Percentiles rank a stretch among this genome's conserved stretches.
Conservation (phyloP, 1,140 invertebrate species). For the Archegozetes longisetosus region DNA sequence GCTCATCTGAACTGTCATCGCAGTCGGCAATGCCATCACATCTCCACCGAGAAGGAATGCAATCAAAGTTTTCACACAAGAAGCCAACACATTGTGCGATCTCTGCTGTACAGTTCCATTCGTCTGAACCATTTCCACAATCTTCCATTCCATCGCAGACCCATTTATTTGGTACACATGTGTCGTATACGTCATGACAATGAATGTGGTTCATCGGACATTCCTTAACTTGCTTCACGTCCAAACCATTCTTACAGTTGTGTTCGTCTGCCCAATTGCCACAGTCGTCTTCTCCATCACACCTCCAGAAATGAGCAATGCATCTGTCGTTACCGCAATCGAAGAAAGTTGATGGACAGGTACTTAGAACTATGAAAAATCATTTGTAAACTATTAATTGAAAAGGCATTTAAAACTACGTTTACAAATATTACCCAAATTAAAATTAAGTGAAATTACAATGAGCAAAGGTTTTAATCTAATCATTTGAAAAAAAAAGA, state of each 20-base stretch:
- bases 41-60: slow-evolving; percentile 21
- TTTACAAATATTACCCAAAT: no score
- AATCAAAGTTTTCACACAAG: slow-evolving; percentile 18
- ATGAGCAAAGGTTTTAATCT: no score
- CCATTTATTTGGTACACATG: slow-evolving; percentile 16
- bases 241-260: slow-evolving; percentile 42
- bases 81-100: slow-evolving; percentile 24
- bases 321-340: slow-evolving; percentile 82
- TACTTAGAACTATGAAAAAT: not conserved
- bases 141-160: slow-evolving; percentile 27
- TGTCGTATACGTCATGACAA: slow-evolving; percentile 12
- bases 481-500: no score
- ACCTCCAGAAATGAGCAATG: slow-evolving; percentile 67
- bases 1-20: slow-evolving; percentile 27
- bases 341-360: slow-evolving; percentile 30
- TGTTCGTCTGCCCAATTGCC: slow-evolving; percentile 78
- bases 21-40: slow-evolving; percentile 28
- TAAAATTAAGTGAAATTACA: no score
- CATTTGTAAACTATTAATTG: no score
- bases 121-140: slow-evolving; percentile 31
- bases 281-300: slow-evolving; percentile 81
- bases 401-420: no score
- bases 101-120: slow-evolving; percentile 29
- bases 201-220: slow-evolving; percentile 14
- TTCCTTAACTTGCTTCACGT: not conserved